Conservation (phyloP, 1,140 invertebrate genomes). For the Bombus fervidus region DNA sequence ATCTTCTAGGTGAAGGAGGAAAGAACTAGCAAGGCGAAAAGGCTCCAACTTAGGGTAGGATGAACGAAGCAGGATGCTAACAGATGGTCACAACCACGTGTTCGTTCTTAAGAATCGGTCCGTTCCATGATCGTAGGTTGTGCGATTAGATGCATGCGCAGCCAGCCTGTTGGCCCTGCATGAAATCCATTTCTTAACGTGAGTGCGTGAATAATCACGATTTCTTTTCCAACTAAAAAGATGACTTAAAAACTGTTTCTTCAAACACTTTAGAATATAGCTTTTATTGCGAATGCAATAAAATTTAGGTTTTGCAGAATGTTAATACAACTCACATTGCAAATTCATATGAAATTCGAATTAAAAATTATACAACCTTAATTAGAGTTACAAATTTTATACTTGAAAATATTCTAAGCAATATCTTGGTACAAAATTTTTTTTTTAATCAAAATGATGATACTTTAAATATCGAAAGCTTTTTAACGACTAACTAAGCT, state of each 20-base stretch:
- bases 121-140: constrained; percentile 50
- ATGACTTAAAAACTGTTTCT: not conserved
- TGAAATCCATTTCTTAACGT: constrained; percentile 28
- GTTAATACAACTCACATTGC: not conserved
- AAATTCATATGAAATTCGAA: not conserved
- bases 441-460: no score
- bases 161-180: constrained; percentile 18
- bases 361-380: not conserved
- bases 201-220: not conserved
- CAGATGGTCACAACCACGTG: constrained; percentile 79
- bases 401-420: not conserved
- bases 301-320: not conserved
- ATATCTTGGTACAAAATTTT: not conserved
- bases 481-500: no score
- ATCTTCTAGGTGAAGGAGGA: constrained; percentile 16
- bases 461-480: no score
- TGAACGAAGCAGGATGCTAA: constrained; percentile 67
- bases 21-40: constrained; percentile 30
- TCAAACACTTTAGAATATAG: not conserved
- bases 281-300: no score
- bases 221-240: not conserved
- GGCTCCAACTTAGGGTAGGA: constrained; percentile 44
- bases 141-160: constrained; percentile 57
- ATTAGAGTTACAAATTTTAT: not conserved
- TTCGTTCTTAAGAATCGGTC: constrained; percentile 73